phyloP scores from a whole-genome alignment of 2,797 vertebrate species.

The Gambusia yucatana region DNA sequence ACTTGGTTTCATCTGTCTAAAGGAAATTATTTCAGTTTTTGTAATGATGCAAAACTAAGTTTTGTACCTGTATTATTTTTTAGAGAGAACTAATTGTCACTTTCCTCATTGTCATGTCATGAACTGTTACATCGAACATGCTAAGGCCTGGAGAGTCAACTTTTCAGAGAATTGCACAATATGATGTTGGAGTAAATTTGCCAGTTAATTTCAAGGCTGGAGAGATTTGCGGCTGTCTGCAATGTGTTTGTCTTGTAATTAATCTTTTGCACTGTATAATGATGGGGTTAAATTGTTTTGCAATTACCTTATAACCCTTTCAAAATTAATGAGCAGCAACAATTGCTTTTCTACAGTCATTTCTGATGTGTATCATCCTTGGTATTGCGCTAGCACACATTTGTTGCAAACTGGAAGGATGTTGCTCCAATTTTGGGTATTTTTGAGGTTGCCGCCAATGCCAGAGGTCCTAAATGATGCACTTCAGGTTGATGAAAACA shows the following conservation, averaged over 20 bases:
- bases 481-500: not conserved
- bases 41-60: not conserved
- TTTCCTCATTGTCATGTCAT: not conserved
- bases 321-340: not conserved
- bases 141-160: not conserved
- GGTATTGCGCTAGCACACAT: not conserved
- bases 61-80: not conserved
- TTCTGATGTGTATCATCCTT: not conserved
- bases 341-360: not conserved
- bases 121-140: not conserved
- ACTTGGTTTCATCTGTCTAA: not conserved
- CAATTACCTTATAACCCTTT: not conserved
- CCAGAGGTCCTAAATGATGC: not conserved
- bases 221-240: not conserved
- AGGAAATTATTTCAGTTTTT: not conserved
- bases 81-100: not conserved
- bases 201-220: not conserved
- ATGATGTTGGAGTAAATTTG: not conserved
- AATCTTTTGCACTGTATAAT: not conserved
- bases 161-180: not conserved
- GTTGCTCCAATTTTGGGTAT: not conserved
- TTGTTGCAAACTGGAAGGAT: not conserved
- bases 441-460: not conserved
- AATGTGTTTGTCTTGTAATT: not conserved
- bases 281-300: not conserved